A percentile compares a stretch with the other conserved stretches of the same genome.
Evolutionary conservation across 2,888 invertebrate species (phyloP).

Genomic region (Drosophila kanekoi): DNA sequence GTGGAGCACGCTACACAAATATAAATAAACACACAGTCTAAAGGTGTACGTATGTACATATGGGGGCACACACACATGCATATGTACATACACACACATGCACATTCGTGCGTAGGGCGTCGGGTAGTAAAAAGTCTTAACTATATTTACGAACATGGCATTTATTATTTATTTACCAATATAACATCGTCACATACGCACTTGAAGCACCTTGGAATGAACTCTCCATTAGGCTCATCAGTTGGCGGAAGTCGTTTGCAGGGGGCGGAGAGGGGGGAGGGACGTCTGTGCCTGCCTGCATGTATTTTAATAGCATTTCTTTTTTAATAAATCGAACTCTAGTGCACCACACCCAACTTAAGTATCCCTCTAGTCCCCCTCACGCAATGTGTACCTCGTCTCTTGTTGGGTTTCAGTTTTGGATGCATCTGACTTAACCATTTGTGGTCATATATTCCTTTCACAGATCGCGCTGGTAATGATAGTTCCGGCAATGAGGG

Average conservation of each 20-base stretch:
- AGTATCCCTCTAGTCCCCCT: slow-evolving; percentile 1
- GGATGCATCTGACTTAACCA: background rate
- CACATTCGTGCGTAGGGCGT: slow-evolving; percentile 18
- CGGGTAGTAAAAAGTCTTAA: slow-evolving; percentile 42
- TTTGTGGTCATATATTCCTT: slow-evolving; percentile 10
- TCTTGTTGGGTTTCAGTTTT: background rate
- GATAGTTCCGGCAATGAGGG: slow-evolving; percentile 87
- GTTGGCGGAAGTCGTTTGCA: background rate
- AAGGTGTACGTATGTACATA: slow-evolving; percentile 30
- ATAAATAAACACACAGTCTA: slow-evolving; percentile 39
- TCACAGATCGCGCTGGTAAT: slow-evolving; percentile 83
- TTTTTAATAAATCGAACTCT: slow-evolving; percentile 5
- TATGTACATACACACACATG: background rate
- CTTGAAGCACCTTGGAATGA: slow-evolving; percentile 30
- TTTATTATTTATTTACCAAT: slow-evolving; percentile 59
- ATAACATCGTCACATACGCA: slow-evolving; percentile 37
- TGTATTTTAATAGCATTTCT: slow-evolving; percentile 21
- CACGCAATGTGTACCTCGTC: background rate
- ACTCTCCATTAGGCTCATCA: slow-evolving; percentile 5
- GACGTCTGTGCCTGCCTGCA: slow-evolving; percentile 20
- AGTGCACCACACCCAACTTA: slow-evolving; percentile 29
- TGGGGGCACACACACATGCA: background rate
- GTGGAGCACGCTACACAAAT: slow-evolving; percentile 53
- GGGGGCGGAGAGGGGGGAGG: background rate
- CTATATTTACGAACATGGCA: slow-evolving; percentile 42